Evolutionary conservation across 2,888 invertebrate genomes (phyloP).

Genomic region (Lithophane semibrunnea): DNA sequence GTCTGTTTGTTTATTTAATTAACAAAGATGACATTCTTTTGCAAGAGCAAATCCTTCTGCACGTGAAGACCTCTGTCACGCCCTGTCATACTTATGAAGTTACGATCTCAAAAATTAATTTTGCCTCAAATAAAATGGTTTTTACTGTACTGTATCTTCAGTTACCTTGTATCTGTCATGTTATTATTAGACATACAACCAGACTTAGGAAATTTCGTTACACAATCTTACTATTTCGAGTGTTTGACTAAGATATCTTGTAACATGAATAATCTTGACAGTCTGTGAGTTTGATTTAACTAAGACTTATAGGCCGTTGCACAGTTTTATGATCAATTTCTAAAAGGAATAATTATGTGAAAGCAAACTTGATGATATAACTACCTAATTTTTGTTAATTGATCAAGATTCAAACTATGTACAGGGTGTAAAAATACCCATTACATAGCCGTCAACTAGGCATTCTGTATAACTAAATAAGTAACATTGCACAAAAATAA

Average conservation of each 20-base stretch:
- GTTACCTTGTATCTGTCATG: conserved; percentile 6
- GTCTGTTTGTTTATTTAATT: conserved; percentile 69
- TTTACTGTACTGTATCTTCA: not conserved
- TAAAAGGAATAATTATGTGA: conserved; percentile 4
- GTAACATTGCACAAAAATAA: too few species aligned
- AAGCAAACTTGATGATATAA: not conserved
- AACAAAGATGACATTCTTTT: conserved; percentile 58
- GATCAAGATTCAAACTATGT: not conserved
- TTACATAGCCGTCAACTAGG: too few species aligned
- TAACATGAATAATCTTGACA: conserved; percentile 41
- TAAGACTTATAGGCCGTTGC: conserved; percentile 16
- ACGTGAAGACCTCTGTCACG: conserved; percentile 30
- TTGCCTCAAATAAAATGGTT: not conserved
- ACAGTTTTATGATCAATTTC: not conserved
- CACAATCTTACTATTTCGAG: conserved; percentile 33
- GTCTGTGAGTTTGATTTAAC: conserved; percentile 34
- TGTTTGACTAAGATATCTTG: conserved; percentile 28
- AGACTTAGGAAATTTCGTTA: conserved; percentile 13
- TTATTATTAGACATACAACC: conserved; percentile 20
- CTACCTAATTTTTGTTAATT: not conserved
- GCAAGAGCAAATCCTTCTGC: conserved; percentile 45
- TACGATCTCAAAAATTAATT: conserved; percentile 27
- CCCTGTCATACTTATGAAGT: conserved; percentile 11
- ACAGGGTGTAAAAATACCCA: too few species aligned
- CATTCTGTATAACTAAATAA: too few species aligned